Evolutionary conservation across 2,797 vertebrate genomes (phyloP), one percentile per base, ranked within the genome.

Genomic region (Lacerta viridis): DNA sequence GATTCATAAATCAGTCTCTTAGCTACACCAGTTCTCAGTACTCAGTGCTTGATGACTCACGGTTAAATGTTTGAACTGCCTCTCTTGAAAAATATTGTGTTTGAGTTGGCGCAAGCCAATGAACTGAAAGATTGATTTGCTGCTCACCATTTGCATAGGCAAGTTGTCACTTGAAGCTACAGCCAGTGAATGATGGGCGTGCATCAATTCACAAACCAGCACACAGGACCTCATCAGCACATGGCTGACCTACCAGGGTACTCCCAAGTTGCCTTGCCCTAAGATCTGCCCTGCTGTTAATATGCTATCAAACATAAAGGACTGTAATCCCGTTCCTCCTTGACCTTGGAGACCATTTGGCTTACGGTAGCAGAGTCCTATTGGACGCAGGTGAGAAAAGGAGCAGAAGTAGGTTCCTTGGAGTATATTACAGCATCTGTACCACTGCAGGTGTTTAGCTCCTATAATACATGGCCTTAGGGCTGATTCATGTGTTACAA

Each of bases 391-490:
- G 2, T 59, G 84, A 20, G n/a, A 5, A 46, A 0, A 0, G 69
- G 36, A 89, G 71, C 20, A 0, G 80, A 8, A 71, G 0, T 18
- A 5, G 23, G 3, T 7, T 86, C 1, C 0, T 5, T 9, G 80
- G 76, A 74, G 68, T 84, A 76, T 29, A 76, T 29, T 72, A 4
- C 61, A 2, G 83, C 46, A 71, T 80, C 17, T 43, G 3, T 27
- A 72, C 39, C 81, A 0, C 17, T 7, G 15, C 29, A 4, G 64
- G 36, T 25, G 0, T 75, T 84, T 86, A 72, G n/a, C 6, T 25
- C n/a, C 61, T 1, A 55, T 18, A 64, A 72, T 18, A 33, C 3
- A 18, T 17, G 5, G 36, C 23, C 59, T 76, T 68, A 1, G 55
- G 33, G 81, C 27, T 27, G 41, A 79, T 81, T 87, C 78, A 0